phyloP scores from a whole-genome alignment of 2,797 vertebrate species.

The Bradypodion pumilum region DNA sequence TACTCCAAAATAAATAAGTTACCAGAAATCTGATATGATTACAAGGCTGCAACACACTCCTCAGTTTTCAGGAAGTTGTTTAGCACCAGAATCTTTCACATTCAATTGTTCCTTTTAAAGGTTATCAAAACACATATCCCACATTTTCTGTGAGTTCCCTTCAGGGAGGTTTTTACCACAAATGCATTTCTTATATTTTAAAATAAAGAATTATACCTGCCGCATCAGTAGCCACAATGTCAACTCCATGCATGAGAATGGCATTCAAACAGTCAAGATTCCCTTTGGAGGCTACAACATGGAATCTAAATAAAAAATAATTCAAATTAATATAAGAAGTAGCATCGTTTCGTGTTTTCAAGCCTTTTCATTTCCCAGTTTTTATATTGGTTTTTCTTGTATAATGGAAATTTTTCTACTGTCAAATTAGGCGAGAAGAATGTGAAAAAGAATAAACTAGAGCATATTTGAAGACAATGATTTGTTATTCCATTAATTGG shows the following conservation, averaged over 20 bases:
- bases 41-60: background rate
- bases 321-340: background rate
- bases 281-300: constrained; percentile 92
- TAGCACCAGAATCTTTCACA: constrained; percentile 3
- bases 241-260: constrained; percentile 87
- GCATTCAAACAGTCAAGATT: constrained; percentile 92
- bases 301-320: constrained; percentile 81
- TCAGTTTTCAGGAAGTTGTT: background rate
- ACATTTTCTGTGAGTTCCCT: background rate
- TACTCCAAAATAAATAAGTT: background rate
- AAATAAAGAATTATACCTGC: constrained; percentile 79
- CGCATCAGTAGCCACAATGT: constrained; percentile 87
- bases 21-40: rapidly evolving
- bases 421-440: no score
- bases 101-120: background rate
- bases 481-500: no score
- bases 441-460: no score
- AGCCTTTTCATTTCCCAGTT: no score
- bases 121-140: background rate
- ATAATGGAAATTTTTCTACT: no score
- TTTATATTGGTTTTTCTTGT: no score
- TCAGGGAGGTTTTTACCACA: background rate
- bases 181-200: background rate
- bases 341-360: no score
- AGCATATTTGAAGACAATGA: no score